Evolutionary conservation across 2,797 vertebrate species (phyloP), one percentile per base, ranked within the genome.

Genomic region (Loriculus beryllinus): DNA sequence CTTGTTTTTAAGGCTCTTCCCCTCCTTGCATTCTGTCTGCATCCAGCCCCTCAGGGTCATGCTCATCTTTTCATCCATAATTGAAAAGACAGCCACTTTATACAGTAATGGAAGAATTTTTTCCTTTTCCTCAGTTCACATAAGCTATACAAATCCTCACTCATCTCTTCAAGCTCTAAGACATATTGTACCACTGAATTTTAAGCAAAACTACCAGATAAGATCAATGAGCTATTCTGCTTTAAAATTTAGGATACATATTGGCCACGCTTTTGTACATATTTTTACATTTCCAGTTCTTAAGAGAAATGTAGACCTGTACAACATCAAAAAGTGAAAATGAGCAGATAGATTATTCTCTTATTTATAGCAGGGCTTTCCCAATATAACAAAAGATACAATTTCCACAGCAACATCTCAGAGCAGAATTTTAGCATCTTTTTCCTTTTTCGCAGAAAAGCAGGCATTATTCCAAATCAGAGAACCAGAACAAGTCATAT

Each of bases 31-130:
- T 86, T 92, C 90, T 94, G 76, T 92, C 87, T 93, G 88, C 88
- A 90, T 89, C 60, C 57, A 93, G 3, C 42, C 96, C 90, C 93
- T 94, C 72, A 82, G 93, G 93, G 92, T 97, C 72, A 93, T 82
- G 72, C 56, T 93, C 91, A 88, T 94, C 93, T 96, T 97, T 96
- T 96, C 92, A 97, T 97, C 95, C 92, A 96, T 97, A 96, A 97
- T 94, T 96, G 96, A 97, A 96, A 96, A 97, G 95, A 96, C 96
- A 97, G 86, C 95, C 71, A 90, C 88, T 97, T 87, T 62, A 82
- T 90, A 79, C 65, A 84, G 63, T 92, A 92, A 87, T 85, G 62
- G 80, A 67, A 71, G 76, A 23, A 6, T 26, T 87, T 68, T 71
- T 16, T 19, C n/a, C 88, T 82, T 85, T 54, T 93, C 48, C 76